Conservation (phyloP, 2,888 invertebrate species). For the Therioaphis trifolii region DNA sequence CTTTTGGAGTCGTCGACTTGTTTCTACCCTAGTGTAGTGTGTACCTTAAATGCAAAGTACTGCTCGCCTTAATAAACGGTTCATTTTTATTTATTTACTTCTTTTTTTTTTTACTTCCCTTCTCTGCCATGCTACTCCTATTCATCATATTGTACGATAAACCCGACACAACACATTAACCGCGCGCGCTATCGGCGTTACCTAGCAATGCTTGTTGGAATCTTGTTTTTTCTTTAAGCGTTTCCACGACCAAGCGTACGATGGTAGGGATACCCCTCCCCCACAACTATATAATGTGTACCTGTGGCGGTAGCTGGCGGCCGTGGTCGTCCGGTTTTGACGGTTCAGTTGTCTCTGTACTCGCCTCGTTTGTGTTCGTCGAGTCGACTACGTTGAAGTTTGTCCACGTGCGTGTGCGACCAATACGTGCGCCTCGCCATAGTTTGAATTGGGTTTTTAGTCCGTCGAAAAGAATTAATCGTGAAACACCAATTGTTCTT, state of each 20-base stretch:
- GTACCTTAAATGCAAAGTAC: slow-evolving; percentile 45
- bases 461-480: too few relatives aligned
- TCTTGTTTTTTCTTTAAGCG: slow-evolving; percentile 63
- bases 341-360: slow-evolving; percentile 44
- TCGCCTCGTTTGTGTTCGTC: neutral
- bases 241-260: slow-evolving; percentile 30
- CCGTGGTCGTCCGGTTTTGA: slow-evolving; percentile 47
- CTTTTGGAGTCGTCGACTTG: slow-evolving; percentile 54
- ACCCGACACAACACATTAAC: slow-evolving; percentile 55
- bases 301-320: slow-evolving; percentile 49
- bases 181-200: slow-evolving; percentile 57
- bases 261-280: slow-evolving; percentile 22
- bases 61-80: slow-evolving; percentile 50
- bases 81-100: slow-evolving; percentile 36
- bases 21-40: slow-evolving; percentile 43
- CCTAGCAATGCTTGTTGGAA: slow-evolving; percentile 62
- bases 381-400: neutral
- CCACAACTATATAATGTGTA: slow-evolving; percentile 37
- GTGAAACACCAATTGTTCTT: neutral
- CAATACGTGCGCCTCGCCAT: neutral
- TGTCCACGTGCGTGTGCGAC: slow-evolving; percentile 22
- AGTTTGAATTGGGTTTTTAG: too few relatives aligned
- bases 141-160: slow-evolving; percentile 52
- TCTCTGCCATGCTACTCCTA: neutral
- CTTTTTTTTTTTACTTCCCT: slow-evolving; percentile 41